Conservation (phyloP, 2,797 vertebrate species). For the Nasua narica region DNA sequence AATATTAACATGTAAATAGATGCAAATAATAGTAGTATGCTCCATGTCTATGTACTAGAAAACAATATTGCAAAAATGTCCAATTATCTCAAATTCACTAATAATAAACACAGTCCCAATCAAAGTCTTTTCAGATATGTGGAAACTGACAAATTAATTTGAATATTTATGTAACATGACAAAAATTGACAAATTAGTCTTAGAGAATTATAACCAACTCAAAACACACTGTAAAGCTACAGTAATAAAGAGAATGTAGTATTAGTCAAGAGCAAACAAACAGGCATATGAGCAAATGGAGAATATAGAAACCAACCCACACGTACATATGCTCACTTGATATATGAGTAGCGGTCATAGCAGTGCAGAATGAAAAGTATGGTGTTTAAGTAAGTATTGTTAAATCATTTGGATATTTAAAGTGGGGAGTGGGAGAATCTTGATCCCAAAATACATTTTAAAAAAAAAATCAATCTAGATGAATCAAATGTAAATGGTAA, state of each 20-base stretch:
- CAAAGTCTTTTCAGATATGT: background rate
- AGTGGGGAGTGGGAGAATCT: background rate
- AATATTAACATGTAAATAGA: background rate
- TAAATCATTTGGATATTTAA: background rate
- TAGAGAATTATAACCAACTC: background rate
- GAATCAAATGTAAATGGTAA: background rate
- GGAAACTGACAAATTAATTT: background rate
- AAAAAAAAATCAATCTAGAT: background rate
- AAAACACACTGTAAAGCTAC: background rate
- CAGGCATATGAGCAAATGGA: background rate
- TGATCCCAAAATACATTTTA: background rate
- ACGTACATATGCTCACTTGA: background rate
- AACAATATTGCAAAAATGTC: background rate
- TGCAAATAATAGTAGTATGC: background rate
- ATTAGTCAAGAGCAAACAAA: background rate
- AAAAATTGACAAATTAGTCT: background rate
- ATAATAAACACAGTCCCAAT: background rate
- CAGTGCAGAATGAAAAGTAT: background rate
- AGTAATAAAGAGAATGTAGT: background rate
- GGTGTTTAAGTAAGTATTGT: background rate
- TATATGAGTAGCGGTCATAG: background rate
- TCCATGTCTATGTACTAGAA: background rate
- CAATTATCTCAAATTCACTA: background rate
- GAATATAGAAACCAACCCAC: background rate
- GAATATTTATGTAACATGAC: background rate